Percentiles rank a stretch among this genome's conserved stretches.
Conservation (phyloP, 2,888 invertebrate genomes). For the Agriopis aurantiaria region DNA sequence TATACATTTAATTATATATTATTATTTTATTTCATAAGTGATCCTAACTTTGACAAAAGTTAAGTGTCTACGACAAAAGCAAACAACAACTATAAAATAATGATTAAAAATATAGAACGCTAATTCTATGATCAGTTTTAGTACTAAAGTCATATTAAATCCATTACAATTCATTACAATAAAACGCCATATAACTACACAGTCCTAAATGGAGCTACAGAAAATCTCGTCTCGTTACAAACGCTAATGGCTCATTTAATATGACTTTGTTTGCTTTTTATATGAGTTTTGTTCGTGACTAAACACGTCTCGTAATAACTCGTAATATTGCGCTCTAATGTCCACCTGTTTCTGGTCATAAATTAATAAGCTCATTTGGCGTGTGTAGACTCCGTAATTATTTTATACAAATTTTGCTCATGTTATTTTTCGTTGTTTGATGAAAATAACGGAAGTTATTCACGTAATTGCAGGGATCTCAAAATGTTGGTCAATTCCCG, state of each 20-base stretch:
- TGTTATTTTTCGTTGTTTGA: background rate
- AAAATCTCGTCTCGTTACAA: constrained; percentile 59
- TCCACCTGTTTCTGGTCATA: constrained; percentile 53
- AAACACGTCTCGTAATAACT: constrained; percentile 47
- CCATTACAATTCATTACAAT: too few species aligned
- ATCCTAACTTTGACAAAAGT: too few species aligned
- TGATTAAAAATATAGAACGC: too few species aligned
- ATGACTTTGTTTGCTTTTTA: constrained; percentile 54
- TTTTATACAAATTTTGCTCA: background rate
- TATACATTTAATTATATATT: too few species aligned
- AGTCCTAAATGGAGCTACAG: constrained; percentile 57
- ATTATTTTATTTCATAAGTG: too few species aligned
- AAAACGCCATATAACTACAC: background rate
- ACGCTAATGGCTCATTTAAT: constrained; percentile 67
- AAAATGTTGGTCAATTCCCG: constrained; percentile 2
- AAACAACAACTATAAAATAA: too few species aligned
- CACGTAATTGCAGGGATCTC: constrained; percentile 6
- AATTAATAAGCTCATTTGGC: constrained; percentile 28
- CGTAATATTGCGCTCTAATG: constrained; percentile 64
- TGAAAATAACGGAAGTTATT: constrained; percentile 1
- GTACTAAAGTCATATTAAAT: too few species aligned
- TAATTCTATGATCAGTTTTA: too few species aligned
- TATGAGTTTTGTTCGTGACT: constrained; percentile 36
- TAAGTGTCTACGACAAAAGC: too few species aligned
- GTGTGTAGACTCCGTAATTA: constrained; percentile 17